Base-by-base conservation (phyloP, 1,140 invertebrate species). In the Tyrophagus putrescentiae region DNA sequence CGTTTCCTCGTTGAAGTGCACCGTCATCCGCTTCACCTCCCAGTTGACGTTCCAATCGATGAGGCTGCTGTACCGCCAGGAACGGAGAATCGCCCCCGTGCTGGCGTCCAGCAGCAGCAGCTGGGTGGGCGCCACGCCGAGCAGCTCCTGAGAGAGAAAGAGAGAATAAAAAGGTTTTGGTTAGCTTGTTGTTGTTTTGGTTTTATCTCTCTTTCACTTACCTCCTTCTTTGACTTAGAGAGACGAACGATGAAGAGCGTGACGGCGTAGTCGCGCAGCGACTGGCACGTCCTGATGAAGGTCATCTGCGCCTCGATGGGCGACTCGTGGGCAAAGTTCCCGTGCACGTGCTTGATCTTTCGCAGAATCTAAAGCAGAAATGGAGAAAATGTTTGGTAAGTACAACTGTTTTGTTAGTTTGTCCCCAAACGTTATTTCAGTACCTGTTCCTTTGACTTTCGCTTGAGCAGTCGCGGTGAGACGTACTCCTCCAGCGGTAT, bases 11-110 rank as follows among this genome's bases (percentile, higher is more conserved):
- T 97, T 90, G 69, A 97, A 95, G 70, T 98, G 91, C 2, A 98
- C 84, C 83, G 93, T 92, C 82, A 98, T 92, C 70, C 94, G 86
- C 70, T 93, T 90, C 1, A 93, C 88, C 72, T 98, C 92, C 95
- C 95, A 99, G 71, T 98, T 98, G 0, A 99, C 91, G 71, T 96
- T 95, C 95, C 95, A 99, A 7, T 92, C 88, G 82, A 96, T 95
- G 84, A 99, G 92, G 3, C 84, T 89, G 66, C 87, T 92, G 71
- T 89, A 98, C 65, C 93, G 78, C 93, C 94, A 98, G 0, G 94
- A 97, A 73, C 97, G 97, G 33, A 94, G 77, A 70, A 93, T 88
- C 72, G 97, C 93, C 0, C 94, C 94, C 48, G 82, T 85, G 66
- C 80, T 81, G 0, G 89, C 76, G 66, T 98, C 93, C 80, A 98